A percentile compares a stretch with the other conserved stretches of the same genome.
phyloP scores from a whole-genome alignment of 2,797 vertebrate genomes.

The Glyptemys insculpta region DNA sequence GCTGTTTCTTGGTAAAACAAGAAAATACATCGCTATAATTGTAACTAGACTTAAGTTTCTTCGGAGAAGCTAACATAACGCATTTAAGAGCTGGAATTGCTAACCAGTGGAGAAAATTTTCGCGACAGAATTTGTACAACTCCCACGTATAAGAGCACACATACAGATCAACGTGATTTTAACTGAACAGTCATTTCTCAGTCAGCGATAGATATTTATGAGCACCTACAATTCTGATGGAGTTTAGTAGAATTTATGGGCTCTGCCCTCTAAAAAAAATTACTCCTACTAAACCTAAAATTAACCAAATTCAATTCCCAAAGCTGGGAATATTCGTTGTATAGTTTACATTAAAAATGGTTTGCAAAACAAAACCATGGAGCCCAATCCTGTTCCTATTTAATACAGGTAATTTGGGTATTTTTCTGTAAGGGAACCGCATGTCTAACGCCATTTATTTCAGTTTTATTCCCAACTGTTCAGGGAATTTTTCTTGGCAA shows the following conservation, averaged over 20 bases:
- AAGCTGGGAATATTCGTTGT: neutral
- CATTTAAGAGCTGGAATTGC: neutral
- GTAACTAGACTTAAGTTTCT: neutral
- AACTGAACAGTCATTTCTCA: neutral
- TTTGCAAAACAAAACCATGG: neutral
- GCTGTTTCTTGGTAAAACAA: neutral
- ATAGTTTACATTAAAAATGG: neutral
- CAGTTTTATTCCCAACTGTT: neutral
- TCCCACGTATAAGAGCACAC: neutral
- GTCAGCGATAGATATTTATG: neutral
- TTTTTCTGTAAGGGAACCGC: neutral
- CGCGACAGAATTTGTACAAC: neutral
- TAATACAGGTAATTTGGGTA: neutral
- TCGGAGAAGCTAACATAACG: neutral
- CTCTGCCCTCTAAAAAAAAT: neutral
- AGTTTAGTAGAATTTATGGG: neutral
- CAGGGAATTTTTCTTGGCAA: neutral
- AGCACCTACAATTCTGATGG: neutral
- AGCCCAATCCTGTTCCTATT: neutral
- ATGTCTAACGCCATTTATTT: neutral
- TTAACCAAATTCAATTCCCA: neutral
- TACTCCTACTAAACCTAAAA: neutral
- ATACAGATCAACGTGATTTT: neutral
- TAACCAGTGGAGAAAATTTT: neutral
- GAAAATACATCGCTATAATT: neutral